A percentile compares a stretch with the other conserved stretches of the same genome.
Conservation (phyloP, 2,797 vertebrate genomes). For the Macropodus opercularis region DNA sequence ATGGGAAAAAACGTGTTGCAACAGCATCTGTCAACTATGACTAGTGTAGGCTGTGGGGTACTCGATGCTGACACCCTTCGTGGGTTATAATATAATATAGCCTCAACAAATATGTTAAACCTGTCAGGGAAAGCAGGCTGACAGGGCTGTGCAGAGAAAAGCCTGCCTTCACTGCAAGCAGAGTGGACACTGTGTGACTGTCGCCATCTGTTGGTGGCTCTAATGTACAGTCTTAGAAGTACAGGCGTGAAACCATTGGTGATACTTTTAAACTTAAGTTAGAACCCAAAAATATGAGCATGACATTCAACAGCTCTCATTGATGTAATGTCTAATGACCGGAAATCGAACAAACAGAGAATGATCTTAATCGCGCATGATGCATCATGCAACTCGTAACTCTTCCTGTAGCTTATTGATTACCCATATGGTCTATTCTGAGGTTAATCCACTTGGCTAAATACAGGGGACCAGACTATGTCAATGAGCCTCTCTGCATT, state of each 20-base stretch:
- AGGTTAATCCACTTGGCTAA: conserved; percentile 60
- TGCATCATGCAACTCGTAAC: conserved; percentile 8
- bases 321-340: background rate
- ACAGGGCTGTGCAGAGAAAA: conserved; percentile 1
- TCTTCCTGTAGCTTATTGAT: conserved; percentile 49
- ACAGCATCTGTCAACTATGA: background rate
- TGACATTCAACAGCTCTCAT: background rate
- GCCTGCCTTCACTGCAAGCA: background rate
- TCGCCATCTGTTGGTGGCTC: conserved; percentile 75
- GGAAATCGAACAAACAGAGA: background rate
- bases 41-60: background rate
- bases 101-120: background rate
- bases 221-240: conserved; percentile 2
- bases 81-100: background rate
- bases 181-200: conserved; percentile 43
- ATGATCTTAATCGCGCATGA: conserved; percentile 16
- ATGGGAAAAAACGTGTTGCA: conserved; percentile 1
- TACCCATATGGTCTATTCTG: conserved; percentile 33
- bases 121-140: background rate
- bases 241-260: background rate
- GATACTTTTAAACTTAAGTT: background rate
- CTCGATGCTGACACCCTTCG: background rate
- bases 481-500: conserved; percentile 53
- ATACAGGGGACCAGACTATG: conserved; percentile 41
- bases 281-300: background rate